These are phyloP conservation scores for Anguilla pacifica DNA, from an alignment of 2,797 vertebrate genomes.

Conservation along the genomic window DNA sequence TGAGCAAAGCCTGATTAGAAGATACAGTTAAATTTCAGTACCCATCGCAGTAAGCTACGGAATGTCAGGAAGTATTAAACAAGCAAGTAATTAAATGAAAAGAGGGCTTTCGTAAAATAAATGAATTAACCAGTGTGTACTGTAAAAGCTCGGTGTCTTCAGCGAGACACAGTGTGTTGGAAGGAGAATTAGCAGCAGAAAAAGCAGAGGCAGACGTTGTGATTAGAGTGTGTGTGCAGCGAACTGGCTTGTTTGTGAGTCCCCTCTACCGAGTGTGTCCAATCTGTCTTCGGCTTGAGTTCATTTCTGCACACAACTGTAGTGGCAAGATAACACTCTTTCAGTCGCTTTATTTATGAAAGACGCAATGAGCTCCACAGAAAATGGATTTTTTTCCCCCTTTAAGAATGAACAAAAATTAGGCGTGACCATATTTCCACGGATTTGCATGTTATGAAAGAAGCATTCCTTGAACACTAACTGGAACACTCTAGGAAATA, in stretches of 20 bases:
- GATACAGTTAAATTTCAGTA: not conserved
- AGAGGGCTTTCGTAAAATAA: not conserved
- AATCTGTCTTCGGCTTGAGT: not conserved
- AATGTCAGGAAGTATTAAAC: not conserved
- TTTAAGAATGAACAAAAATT: constrained; percentile 10
- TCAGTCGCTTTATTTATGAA: not conserved
- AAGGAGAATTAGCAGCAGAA: not conserved
- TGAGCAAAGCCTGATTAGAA: not conserved
- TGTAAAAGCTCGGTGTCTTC: not conserved
- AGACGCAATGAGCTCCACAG: not conserved
- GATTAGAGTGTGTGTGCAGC: not conserved
- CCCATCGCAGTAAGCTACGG: not conserved
- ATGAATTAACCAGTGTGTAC: too few relatives aligned
- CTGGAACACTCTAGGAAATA: not conserved
- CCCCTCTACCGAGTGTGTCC: constrained; percentile 3
- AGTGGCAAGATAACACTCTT: not conserved
- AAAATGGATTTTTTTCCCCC: not conserved
- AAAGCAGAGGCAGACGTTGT: not conserved
- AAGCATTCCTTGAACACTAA: not conserved
- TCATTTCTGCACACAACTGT: constrained; percentile 10
- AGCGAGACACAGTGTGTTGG: not conserved
- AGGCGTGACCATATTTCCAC: not conserved
- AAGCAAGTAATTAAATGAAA: not conserved
- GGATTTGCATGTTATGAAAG: not conserved
- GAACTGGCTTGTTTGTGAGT: not conserved